Evolutionary conservation across 2,888 invertebrate species (phyloP), one percentile per base, ranked within the genome.

Genomic region (Meandrusa payeni): DNA sequence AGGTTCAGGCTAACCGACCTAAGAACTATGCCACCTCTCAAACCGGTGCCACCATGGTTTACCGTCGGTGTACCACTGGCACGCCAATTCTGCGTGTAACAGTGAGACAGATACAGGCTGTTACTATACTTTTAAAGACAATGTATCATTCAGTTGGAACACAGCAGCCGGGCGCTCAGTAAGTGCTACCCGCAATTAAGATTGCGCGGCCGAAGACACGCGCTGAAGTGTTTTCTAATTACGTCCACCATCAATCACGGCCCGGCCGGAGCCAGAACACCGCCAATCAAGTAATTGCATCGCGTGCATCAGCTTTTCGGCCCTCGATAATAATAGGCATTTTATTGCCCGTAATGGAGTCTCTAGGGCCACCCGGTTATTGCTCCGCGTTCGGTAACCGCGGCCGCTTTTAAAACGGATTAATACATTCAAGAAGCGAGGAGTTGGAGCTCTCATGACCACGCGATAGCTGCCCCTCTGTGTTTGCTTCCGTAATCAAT

Each of bases 231-330:
- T 85, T 83, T 87, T 86, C 87, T 87, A 87, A 87, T 87, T 86
- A 86, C 78, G 83, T 76, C 73, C 79, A 67, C 79, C 79, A 87
- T 87, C 82, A 83, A 87, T 87, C 87, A 82, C 79, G 66, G 66
- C 67, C 64, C 69, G 62, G 71, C 69, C 75, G 64, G 72, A 70
- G 61, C 80, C 86, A 83, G 85, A 83, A 76, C 82, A 79, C 80
- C 77, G 76, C 83, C 85, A 87, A 86, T 87, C 86, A 87, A 82
- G 83, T 86, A 83, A 87, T 86, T 87, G 86, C 86, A 86, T 87
- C 83, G 86, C 86, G 86, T 87, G 86, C 86, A 86, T 85, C 82
- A 78, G 80, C 77, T 83, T 86, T 87, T 86, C 78, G 83, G 60
- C 81, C 82, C 85, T 83, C 82, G 85, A 85, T 85, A 85, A 86